Evolutionary conservation across 1,140 invertebrate species (phyloP).

Genomic region (Parasteatoda tepidariorum): DNA sequence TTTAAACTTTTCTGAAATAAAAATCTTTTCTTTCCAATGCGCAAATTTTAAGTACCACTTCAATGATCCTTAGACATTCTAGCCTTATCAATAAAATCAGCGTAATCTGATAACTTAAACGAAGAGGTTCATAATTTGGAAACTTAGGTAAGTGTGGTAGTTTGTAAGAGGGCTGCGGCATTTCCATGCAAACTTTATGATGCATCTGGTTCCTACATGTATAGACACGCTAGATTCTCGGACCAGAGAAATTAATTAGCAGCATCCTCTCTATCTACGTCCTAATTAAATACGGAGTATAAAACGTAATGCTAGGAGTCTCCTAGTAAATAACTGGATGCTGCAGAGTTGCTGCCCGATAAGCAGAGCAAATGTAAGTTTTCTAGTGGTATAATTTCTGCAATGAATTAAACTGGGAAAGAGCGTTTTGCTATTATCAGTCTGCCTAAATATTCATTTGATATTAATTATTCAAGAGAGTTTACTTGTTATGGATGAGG

Average conservation of each 20-base stretch:
- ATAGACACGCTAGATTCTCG: neutral
- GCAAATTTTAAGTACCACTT: conserved; percentile 1
- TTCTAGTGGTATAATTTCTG: neutral
- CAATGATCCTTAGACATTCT: neutral
- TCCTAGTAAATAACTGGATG: neutral
- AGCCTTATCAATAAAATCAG: conserved; percentile 14
- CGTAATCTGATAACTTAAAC: conserved; percentile 34
- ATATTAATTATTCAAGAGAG: too few species aligned
- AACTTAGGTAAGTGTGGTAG: neutral
- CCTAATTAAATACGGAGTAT: neutral
- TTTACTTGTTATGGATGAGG: too few species aligned
- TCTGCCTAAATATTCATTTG: too few species aligned
- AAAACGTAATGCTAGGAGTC: neutral
- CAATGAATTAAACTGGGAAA: too few species aligned
- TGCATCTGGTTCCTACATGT: neutral
- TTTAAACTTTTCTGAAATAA: too few species aligned
- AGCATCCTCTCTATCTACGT: neutral
- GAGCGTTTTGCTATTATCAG: too few species aligned
- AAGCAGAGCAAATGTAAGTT: neutral
- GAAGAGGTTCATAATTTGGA: conserved; percentile 2
- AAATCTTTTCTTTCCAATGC: too few species aligned
- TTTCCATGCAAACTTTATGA: neutral
- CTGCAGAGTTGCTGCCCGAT: neutral
- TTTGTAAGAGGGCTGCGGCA: neutral
- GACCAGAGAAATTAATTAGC: neutral